A percentile compares a stretch with the other conserved stretches of the same genome.
Conservation (phyloP, 2,797 vertebrate genomes). For the Crypturellus tataupa region DNA sequence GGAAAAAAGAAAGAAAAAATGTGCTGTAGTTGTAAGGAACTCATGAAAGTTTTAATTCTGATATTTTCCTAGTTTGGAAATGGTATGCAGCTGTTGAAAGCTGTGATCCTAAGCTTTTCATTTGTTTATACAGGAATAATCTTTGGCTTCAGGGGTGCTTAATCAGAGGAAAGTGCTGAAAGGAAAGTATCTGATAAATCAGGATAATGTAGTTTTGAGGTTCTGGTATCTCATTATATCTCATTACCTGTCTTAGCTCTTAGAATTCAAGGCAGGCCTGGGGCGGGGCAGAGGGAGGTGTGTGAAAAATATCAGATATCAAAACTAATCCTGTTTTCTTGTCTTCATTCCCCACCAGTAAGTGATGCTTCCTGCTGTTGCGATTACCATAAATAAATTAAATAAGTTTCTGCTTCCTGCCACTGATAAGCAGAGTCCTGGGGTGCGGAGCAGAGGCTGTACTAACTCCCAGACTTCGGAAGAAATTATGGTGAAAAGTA, state of each 20-base stretch:
- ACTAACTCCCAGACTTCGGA: background rate
- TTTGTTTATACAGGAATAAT: conserved; percentile 20
- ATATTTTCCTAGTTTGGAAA: background rate
- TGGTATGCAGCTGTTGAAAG: background rate
- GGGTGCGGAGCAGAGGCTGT: background rate
- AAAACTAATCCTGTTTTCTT: conserved; percentile 59
- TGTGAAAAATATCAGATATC: conserved; percentile 51
- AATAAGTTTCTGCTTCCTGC: conserved; percentile 34
- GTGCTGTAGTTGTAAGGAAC: background rate
- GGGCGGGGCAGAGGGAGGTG: background rate
- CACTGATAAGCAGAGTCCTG: background rate
- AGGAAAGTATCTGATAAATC: conserved; percentile 55
- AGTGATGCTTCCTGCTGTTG: conserved; percentile 1
- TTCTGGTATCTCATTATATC: conserved; percentile 65
- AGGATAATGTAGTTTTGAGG: conserved; percentile 50
- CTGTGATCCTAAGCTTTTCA: conserved; percentile 9
- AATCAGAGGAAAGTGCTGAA: conserved; percentile 39
- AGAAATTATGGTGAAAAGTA: background rate
- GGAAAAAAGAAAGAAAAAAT: background rate
- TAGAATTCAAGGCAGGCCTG: conserved; percentile 44
- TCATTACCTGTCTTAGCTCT: conserved; percentile 37
- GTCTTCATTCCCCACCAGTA: conserved; percentile 45
- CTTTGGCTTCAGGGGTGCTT: conserved; percentile 44
- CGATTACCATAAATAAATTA: conserved; percentile 48
- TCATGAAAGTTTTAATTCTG: conserved; percentile 23